A percentile compares a stretch with the other conserved stretches of the same genome.
Conservation (phyloP, 2,797 vertebrate species). For the Hippoglossus hippoglossus region DNA sequence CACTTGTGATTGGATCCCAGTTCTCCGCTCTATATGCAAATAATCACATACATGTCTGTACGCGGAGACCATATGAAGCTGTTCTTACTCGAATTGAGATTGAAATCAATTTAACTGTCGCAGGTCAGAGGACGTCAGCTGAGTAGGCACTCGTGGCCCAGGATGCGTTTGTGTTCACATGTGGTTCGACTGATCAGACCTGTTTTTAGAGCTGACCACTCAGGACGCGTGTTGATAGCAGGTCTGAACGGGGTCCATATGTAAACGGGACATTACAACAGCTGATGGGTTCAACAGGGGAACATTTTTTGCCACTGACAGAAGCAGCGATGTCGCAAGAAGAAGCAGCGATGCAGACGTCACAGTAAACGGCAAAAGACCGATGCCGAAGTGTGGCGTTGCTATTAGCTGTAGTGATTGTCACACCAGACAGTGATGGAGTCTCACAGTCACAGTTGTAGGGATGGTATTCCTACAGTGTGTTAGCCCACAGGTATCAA, state of each 20-base stretch:
- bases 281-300: neutral
- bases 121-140: too few relatives aligned
- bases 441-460: conserved; percentile 56
- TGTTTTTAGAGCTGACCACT: too few relatives aligned
- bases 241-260: neutral
- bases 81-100: too few relatives aligned
- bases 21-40: too few relatives aligned
- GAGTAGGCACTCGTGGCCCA: too few relatives aligned
- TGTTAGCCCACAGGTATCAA: conserved; percentile 27
- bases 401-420: conserved; percentile 22
- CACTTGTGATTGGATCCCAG: too few relatives aligned
- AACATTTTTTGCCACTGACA: conserved; percentile 2
- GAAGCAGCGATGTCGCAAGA: conserved; percentile 26
- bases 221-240: too few relatives aligned
- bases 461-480: conserved; percentile 29
- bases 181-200: too few relatives aligned
- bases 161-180: too few relatives aligned
- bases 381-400: neutral
- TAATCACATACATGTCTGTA: too few relatives aligned
- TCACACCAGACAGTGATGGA: conserved; percentile 24
- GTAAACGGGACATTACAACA: conserved; percentile 30
- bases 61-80: too few relatives aligned
- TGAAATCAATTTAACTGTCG: too few relatives aligned
- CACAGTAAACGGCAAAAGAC: conserved; percentile 12
- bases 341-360: conserved; percentile 24